These are phyloP conservation scores for Pomacea maculata DNA, from an alignment of 1,140 invertebrate genomes.

Conservation along the genomic window DNA sequence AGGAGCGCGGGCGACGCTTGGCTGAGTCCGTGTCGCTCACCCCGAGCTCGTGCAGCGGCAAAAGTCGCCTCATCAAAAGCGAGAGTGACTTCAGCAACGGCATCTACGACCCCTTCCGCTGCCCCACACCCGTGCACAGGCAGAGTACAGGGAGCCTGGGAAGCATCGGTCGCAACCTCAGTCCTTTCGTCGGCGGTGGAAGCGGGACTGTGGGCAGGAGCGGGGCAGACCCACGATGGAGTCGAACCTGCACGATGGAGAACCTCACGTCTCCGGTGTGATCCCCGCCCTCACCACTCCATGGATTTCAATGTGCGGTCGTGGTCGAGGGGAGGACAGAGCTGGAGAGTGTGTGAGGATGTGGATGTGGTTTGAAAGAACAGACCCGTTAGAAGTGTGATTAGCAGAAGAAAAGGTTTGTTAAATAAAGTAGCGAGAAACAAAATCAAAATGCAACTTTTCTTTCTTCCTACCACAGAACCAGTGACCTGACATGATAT, in stretches of 20 bases:
- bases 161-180: neutral
- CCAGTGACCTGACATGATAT: no score
- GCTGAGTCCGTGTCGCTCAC: slow-evolving; percentile 10
- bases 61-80: slow-evolving; percentile 19
- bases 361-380: no score
- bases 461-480: no score
- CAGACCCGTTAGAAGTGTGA: no score
- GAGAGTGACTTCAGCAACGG: slow-evolving; percentile 18
- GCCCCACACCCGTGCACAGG: neutral
- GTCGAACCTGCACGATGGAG: neutral
- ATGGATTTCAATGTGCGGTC: no score
- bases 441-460: no score
- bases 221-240: neutral
- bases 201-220: neutral
- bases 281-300: neutral
- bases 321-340: no score
- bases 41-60: slow-evolving; percentile 18
- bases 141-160: neutral
- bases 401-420: no score
- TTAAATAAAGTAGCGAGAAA: no score
- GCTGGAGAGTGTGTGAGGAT: no score
- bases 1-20: slow-evolving; percentile 14
- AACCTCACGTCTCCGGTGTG: slow-evolving; percentile 12
- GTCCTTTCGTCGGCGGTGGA: neutral
- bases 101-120: slow-evolving; percentile 10